A percentile compares a stretch with the other conserved stretches of the same genome.
Conservation (phyloP, 2,888 invertebrate species). For the Drosophila subsilvestris region DNA sequence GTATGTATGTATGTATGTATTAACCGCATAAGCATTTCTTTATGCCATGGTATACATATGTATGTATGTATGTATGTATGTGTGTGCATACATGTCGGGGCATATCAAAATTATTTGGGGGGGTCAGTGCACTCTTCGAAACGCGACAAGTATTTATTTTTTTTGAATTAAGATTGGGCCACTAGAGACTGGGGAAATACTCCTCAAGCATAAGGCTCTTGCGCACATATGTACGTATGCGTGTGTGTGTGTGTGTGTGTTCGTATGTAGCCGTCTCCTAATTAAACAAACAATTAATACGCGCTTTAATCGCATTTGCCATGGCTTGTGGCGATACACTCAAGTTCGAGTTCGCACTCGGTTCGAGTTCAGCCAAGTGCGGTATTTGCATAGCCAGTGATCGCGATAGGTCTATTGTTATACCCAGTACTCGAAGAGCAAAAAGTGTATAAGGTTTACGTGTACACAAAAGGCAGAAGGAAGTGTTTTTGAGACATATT, state of each 20-base stretch:
- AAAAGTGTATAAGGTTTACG: background rate
- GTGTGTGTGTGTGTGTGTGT: too few relatives aligned
- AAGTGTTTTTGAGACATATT: too few relatives aligned
- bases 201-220: slow-evolving; percentile 23
- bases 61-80: slow-evolving; percentile 5
- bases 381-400: slow-evolving; percentile 50
- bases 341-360: slow-evolving; percentile 44
- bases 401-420: slow-evolving; percentile 18
- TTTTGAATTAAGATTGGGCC: slow-evolving; percentile 27
- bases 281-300: slow-evolving; percentile 75
- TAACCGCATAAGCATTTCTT: slow-evolving; percentile 41
- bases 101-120: slow-evolving; percentile 48
- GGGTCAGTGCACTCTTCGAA: slow-evolving; percentile 70
- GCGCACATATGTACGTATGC: background rate
- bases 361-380: slow-evolving; percentile 35
- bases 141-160: slow-evolving; percentile 72
- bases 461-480: too few relatives aligned
- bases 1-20: background rate
- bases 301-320: slow-evolving; percentile 69
- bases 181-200: slow-evolving; percentile 41
- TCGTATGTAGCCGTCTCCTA: slow-evolving; percentile 55
- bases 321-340: slow-evolving; percentile 76
- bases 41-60: slow-evolving; percentile 9
- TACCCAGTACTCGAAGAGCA: background rate
- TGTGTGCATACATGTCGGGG: slow-evolving; percentile 12